phyloP scores from a whole-genome alignment of 2,113 vertebrate genomes.

The Edolisoma coerulescens region DNA sequence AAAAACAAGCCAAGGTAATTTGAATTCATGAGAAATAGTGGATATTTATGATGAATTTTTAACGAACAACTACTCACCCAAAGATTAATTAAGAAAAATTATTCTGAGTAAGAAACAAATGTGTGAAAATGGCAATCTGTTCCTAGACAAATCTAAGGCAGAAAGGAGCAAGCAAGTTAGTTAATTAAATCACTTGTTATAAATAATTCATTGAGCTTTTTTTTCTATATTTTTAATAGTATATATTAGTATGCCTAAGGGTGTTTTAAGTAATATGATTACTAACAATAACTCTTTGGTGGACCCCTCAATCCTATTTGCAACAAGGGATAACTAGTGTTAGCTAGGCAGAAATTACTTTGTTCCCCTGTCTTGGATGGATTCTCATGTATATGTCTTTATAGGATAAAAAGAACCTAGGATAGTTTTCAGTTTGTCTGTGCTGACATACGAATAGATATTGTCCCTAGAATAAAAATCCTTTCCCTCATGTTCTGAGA shows the following conservation, averaged over 20 bases:
- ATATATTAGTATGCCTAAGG: neutral
- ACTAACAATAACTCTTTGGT: neutral
- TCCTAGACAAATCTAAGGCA: neutral
- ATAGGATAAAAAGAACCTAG: neutral
- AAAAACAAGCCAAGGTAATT: neutral
- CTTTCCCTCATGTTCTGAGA: neutral
- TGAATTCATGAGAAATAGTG: neutral
- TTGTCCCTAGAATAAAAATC: neutral
- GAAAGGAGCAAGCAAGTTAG: neutral
- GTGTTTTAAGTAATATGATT: neutral
- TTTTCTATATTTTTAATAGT: neutral
- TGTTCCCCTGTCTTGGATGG: neutral
- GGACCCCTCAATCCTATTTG: neutral
- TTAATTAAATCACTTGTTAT: neutral
- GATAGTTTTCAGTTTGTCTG: neutral
- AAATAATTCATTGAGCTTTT: neutral
- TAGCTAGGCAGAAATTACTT: neutral
- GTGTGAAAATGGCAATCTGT: neutral
- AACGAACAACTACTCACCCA: neutral
- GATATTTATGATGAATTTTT: neutral
- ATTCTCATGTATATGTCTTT: neutral
- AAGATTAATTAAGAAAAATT: slow-evolving; percentile 11
- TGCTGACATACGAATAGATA: neutral
- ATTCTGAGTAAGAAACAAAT: neutral
- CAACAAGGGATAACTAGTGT: neutral